Conservation (phyloP, 2,888 invertebrate species). For the Platycheirus albimanus region DNA sequence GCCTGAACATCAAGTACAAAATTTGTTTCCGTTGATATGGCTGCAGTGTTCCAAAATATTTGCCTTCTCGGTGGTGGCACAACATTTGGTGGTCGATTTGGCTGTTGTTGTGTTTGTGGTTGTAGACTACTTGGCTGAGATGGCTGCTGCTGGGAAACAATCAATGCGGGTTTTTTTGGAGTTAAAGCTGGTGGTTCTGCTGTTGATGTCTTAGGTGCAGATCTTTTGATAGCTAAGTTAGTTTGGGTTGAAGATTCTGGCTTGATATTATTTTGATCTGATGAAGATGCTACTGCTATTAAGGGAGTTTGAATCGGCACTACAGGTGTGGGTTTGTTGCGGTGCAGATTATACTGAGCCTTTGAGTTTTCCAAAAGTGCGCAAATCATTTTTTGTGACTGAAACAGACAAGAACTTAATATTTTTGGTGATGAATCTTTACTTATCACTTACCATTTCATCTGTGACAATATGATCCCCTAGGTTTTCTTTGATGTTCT, state of each 20-base stretch:
- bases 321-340: conserved; percentile 67
- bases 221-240: conserved; percentile 78
- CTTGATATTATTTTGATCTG: conserved; percentile 66
- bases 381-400: conserved; percentile 82
- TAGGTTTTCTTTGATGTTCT: conserved; percentile 86
- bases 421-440: not conserved
- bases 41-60: conserved; percentile 85
- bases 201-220: conserved; percentile 75
- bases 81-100: conserved; percentile 45
- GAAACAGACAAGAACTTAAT: conserved; percentile 23
- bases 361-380: conserved; percentile 82
- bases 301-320: not conserved
- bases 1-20: conserved; percentile 85
- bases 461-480: conserved; percentile 85
- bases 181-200: conserved; percentile 43
- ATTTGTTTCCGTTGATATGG: conserved; percentile 84
- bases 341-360: conserved; percentile 80
- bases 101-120: conserved; percentile 58
- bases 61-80: conserved; percentile 79
- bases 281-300: not conserved
- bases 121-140: conserved; percentile 53
- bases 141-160: conserved; percentile 52
- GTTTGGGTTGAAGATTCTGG: conserved; percentile 61
- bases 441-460: conserved; percentile 82
- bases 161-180: conserved; percentile 51